Evolutionary conservation across 2,113 vertebrate species (phyloP).

Genomic region (Colossoma macropomum): DNA sequence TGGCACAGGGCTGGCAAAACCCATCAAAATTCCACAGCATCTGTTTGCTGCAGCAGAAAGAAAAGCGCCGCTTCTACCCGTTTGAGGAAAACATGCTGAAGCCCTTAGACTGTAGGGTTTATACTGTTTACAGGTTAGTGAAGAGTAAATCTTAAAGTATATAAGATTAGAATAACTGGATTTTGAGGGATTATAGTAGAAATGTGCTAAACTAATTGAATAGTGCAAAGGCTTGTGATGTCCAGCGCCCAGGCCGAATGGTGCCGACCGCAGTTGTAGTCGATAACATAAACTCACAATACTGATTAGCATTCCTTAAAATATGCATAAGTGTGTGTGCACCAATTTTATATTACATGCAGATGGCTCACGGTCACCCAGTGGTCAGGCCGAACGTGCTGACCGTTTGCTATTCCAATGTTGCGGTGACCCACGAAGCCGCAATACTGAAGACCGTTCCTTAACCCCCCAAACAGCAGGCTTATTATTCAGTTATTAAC

Average conservation of each 20-base stretch:
- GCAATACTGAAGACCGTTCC: not conserved
- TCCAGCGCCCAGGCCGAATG: not conserved
- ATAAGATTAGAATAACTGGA: no score
- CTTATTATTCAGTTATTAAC: no score
- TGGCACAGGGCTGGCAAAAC: constrained; percentile 81
- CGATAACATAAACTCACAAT: not conserved
- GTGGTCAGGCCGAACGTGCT: not conserved
- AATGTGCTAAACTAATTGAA: not conserved
- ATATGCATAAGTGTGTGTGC: constrained; percentile 33
- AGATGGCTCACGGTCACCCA: constrained; percentile 6
- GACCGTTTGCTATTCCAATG: not conserved
- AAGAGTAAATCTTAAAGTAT: no score
- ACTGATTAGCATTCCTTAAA: constrained; percentile 17
- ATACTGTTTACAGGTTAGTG: no score
- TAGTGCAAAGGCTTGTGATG: not conserved
- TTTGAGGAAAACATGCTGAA: not conserved
- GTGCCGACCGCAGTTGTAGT: not conserved
- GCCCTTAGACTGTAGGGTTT: not conserved
- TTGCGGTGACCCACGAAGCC: not conserved
- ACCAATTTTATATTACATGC: not conserved
- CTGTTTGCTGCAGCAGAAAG: constrained; percentile 80
- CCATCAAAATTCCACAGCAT: constrained; percentile 94
- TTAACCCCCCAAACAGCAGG: no score
- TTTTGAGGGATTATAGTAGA: not conserved
- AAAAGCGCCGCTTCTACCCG: not conserved